Evolutionary conservation across 1,140 invertebrate genomes (phyloP), one percentile per base, ranked within the genome.

Genomic region (Dendrolimus kikuchii): DNA sequence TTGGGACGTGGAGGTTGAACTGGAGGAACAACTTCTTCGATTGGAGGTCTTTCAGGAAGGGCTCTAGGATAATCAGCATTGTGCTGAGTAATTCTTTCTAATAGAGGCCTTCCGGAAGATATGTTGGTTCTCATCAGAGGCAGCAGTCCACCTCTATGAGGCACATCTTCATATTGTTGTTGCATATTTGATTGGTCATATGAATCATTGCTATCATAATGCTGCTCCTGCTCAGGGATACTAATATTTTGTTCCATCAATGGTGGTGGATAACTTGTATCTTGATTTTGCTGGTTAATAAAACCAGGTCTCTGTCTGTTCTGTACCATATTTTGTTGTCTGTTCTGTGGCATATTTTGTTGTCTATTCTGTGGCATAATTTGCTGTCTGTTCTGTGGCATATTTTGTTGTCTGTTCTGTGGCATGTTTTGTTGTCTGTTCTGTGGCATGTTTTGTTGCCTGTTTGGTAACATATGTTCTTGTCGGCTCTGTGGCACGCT

Each of bases 151-250:
- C 38, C 45, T 43, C 56, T 58, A 8, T 38, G 43, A 10, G 51
- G 46, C 6, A 23, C 50, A 60, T 62, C 60, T 9, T 50, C 47
- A 38, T 50, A 51, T 40, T 23, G 10, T 9, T 42, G 57, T 50
- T 46, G 53, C 49, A 67, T 62, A 47, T 66, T 62, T 41, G 50
- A 60, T 6, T 44, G 46, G 42, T 45, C 47, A 57, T 59, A 64
- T 42, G 61, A 64, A 47, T 40, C n/a, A 57, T 68, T 66, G 46
- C 51, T 66, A 7, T 69, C 55, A 61, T 68, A 71, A 53, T 68
- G 68, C 47, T 70, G 64, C 7, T 66, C 62, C 46, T 65, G 55
- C 40, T 23, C 23, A 23, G 55, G 44, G 7, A 57, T 52, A 43
- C 63, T 45, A 40, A 58, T 52, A 37, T 59, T 47, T 38, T 46